Percentiles rank a stretch among this genome's conserved stretches.
These are phyloP conservation scores for Ciconia nigra DNA, from an alignment of 2,797 vertebrate genomes.

Conservation along the genomic window DNA sequence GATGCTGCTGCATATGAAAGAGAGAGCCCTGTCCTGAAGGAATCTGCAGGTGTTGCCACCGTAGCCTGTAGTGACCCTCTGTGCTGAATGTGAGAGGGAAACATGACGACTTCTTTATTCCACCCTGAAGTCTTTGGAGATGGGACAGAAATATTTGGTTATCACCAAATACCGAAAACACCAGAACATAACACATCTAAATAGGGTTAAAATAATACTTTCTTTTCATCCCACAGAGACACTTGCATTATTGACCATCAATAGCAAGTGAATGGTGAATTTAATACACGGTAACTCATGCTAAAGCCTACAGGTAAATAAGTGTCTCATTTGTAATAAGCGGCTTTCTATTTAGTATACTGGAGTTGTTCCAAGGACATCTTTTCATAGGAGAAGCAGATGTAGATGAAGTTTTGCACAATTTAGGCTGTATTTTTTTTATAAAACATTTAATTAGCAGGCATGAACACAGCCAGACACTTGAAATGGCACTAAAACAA, in stretches of 20 bases:
- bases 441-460: constrained; percentile 83
- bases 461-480: constrained; percentile 75
- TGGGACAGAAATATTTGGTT: not conserved
- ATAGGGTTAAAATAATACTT: constrained; percentile 12
- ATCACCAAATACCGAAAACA: not conserved
- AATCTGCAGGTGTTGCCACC: not conserved
- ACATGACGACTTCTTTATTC: not conserved
- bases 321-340: constrained; percentile 74
- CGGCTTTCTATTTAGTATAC: constrained; percentile 76
- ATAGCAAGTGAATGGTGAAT: constrained; percentile 50
- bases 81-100: not conserved
- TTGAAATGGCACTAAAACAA: constrained; percentile 80
- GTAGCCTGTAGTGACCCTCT: not conserved
- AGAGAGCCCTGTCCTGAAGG: not conserved
- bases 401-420: constrained; percentile 81
- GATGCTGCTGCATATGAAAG: not conserved
- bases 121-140: not conserved
- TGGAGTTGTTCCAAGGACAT: constrained; percentile 86
- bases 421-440: constrained; percentile 65
- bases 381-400: constrained; percentile 79
- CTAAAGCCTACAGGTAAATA: constrained; percentile 75
- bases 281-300: constrained; percentile 55
- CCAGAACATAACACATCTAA: not conserved
- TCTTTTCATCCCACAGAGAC: constrained; percentile 19
- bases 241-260: constrained; percentile 40